Conservation (phyloP, 2,888 invertebrate species). For the Latrodectus elegans region DNA sequence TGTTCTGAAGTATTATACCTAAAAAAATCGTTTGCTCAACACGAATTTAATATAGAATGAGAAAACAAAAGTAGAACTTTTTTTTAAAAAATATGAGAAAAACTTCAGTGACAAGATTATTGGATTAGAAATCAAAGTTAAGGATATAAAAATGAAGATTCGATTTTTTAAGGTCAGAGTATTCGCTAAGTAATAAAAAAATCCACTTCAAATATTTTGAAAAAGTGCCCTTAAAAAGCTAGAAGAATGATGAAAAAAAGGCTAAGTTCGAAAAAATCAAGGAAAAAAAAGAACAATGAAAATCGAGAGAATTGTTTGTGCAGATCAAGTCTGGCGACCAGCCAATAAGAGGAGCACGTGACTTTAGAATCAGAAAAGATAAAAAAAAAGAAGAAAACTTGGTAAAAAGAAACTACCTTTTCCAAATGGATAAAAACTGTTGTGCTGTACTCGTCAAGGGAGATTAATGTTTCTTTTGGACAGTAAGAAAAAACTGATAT, state of each 20-base stretch:
- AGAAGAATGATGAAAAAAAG: constrained; percentile 23
- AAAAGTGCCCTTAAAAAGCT: constrained; percentile 40
- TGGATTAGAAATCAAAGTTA: constrained; percentile 52
- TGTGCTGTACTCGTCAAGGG: background rate
- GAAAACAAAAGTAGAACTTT: constrained; percentile 2
- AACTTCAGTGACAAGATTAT: constrained; percentile 34
- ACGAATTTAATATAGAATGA: constrained; percentile 9
- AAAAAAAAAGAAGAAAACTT: background rate
- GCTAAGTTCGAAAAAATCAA: background rate
- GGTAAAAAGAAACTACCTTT: background rate
- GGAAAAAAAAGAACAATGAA: constrained; percentile 44
- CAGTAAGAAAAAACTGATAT: background rate
- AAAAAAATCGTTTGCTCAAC: background rate
- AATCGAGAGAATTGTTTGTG: constrained; percentile 32
- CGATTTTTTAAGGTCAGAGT: constrained; percentile 41
- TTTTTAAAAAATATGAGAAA: constrained; percentile 14
- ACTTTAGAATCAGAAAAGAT: constrained; percentile 14
- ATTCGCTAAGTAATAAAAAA: constrained; percentile 43
- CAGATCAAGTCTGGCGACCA: constrained; percentile 28
- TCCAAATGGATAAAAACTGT: background rate
- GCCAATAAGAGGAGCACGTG: constrained; percentile 55
- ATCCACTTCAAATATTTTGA: constrained; percentile 63
- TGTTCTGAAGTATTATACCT: background rate
- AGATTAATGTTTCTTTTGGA: background rate
- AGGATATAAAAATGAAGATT: constrained; percentile 34